Percentiles rank a stretch among this genome's conserved stretches.
phyloP scores from a whole-genome alignment of 2,797 vertebrate species.

The Astyanax mexicanus region DNA sequence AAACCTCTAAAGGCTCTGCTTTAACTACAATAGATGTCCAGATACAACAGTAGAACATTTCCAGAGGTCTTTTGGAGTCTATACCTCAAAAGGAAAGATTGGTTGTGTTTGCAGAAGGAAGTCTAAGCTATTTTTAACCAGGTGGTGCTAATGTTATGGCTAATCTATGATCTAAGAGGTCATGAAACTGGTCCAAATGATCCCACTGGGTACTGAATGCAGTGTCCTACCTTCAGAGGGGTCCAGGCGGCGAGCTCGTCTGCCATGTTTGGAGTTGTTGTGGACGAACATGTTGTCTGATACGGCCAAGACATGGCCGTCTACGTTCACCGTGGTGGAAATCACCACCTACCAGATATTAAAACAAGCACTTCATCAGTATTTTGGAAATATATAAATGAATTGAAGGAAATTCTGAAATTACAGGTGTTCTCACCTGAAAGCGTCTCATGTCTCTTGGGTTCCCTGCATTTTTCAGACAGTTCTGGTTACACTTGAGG shows the following conservation, averaged over 20 bases:
- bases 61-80: too few species aligned
- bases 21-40: too few species aligned
- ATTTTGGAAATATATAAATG: neutral
- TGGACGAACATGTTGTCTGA: slow-evolving; percentile 98
- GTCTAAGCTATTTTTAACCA: too few species aligned
- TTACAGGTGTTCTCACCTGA: slow-evolving; percentile 73
- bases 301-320: slow-evolving; percentile 91
- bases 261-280: slow-evolving; percentile 98
- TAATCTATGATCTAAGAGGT: too few species aligned
- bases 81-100: too few species aligned
- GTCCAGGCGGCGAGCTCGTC: slow-evolving; percentile 90
- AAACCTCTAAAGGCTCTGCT: too few species aligned
- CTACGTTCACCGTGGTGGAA: slow-evolving; percentile 93
- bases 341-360: slow-evolving; percentile 86
- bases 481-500: slow-evolving; percentile 98
- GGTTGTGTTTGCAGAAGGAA: too few species aligned
- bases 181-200: too few species aligned
- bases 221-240: slow-evolving; percentile 89
- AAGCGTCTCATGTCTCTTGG: slow-evolving; percentile 95
- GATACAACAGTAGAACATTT: too few species aligned
- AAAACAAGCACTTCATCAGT: neutral
- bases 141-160: too few species aligned
- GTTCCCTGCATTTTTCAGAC: slow-evolving; percentile 95
- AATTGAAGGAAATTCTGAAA: neutral
- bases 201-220: neutral